Conservation (phyloP, 2,113 vertebrate species). For the Carlito syrichta region DNA sequence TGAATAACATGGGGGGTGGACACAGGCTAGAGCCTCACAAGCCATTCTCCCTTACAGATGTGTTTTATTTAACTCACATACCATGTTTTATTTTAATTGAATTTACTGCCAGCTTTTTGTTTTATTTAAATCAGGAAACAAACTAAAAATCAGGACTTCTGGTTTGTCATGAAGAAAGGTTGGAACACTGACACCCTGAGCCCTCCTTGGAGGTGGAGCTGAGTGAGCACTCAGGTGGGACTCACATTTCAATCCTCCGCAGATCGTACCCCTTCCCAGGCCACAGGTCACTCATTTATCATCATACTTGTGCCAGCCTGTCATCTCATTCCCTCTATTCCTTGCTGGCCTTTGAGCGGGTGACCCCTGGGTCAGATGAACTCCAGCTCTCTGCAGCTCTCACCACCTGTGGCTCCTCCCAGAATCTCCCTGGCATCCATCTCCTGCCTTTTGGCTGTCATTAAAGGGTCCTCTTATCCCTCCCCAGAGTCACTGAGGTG, state of each 20-base stretch:
- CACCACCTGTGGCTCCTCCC: neutral
- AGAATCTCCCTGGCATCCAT: neutral
- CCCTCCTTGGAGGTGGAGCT: neutral
- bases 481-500: neutral
- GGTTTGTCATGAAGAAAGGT: neutral
- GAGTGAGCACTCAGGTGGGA: neutral
- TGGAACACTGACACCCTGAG: neutral
- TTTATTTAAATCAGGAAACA: constrained; percentile 1
- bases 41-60: neutral
- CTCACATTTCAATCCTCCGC: neutral
- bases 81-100: constrained; percentile 17
- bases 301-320: neutral
- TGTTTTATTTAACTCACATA: neutral
- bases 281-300: neutral
- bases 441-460: neutral
- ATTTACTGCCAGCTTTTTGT: neutral
- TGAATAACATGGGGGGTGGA: neutral
- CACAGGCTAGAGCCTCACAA: neutral
- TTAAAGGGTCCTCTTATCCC: neutral
- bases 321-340: neutral
- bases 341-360: neutral
- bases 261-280: neutral
- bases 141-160: constrained; percentile 26
- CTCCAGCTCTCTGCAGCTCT: neutral
- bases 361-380: neutral